phyloP scores from a whole-genome alignment of 1,140 invertebrate species.

The Drosophila pandora region DNA sequence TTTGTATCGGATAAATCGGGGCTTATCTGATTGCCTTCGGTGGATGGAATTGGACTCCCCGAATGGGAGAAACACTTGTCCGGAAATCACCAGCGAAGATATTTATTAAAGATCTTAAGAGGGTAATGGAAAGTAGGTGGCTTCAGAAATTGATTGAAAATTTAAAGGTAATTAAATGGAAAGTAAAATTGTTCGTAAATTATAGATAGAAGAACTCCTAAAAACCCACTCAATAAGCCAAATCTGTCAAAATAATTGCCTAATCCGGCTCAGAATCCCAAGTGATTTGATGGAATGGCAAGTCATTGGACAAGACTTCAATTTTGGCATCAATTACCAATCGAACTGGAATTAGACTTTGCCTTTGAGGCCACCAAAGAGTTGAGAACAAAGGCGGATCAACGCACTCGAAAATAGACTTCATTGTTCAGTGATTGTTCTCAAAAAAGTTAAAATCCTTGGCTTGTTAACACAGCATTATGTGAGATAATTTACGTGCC shows the following conservation, averaged over 20 bases:
- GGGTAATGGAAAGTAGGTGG: conserved; percentile 28
- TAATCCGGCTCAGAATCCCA: conserved; percentile 27
- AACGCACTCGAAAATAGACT: conserved; percentile 27
- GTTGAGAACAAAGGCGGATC: conserved; percentile 37
- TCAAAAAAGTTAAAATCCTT: conserved; percentile 54
- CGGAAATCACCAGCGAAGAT: conserved; percentile 9
- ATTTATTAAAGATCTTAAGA: conserved; percentile 14
- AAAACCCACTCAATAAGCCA: background rate
- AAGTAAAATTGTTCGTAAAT: background rate
- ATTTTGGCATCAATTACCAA: conserved; percentile 54
- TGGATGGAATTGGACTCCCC: conserved; percentile 29
- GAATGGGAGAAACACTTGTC: conserved; percentile 19
- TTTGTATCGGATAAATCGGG: conserved; percentile 16
- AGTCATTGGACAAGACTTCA: conserved; percentile 50
- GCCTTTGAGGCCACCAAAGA: conserved; percentile 21
- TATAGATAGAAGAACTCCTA: conserved; percentile 16
- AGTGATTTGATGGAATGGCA: conserved; percentile 32
- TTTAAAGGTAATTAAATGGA: conserved; percentile 19
- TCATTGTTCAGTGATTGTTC: conserved; percentile 57
- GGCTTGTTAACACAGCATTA: conserved; percentile 44
- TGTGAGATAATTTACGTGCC: conserved; percentile 71
- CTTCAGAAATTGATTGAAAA: conserved; percentile 9
- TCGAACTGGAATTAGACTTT: conserved; percentile 28
- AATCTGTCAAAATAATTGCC: background rate
- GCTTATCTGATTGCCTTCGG: conserved; percentile 37